Base-by-base conservation (phyloP, 2,797 vertebrate genomes). In the Poeciliopsis paucimaculata region DNA sequence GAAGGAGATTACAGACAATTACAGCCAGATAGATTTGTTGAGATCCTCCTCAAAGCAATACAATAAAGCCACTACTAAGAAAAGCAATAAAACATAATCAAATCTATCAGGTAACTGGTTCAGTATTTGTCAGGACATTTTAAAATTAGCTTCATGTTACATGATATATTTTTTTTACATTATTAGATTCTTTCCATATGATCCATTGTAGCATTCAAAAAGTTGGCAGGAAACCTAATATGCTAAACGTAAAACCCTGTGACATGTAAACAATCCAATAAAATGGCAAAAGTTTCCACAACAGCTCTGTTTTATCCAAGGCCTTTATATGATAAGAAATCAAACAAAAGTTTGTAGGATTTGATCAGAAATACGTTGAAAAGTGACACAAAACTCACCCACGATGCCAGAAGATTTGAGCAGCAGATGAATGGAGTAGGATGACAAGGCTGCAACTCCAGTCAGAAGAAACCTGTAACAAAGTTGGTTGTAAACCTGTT, bases 361-460 rank as follows among this genome's bases (percentile, higher is more conserved):
- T 64, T 82, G 43, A 77, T 78, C 36, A 36, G 8, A 20, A 64
- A 64, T 41, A 11, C 20, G 3, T 26, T 2, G 15, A 74, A 15
- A 77, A 13, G 31, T 31, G 77, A 68, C 47, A 16, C 28, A 18
- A 55, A 49, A 15, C 93, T 95, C 90, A 99, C 98, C 98, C 86
- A 99, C 98, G 47, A 99, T 95, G 70, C 98, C 98, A 0, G 98
- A 98, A 73, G 97, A 96, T 94, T 99, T 99, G 80, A 99, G 96
- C 88, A 99, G 93, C 86, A 99, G 95, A 83, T 99, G 98, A 90
- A 99, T 98, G 85, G 98, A 99, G 86, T 99, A 99, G 73, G 91
- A 96, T 39, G 98, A 99, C 68, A 99, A 95, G 60, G 95, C 90
- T 70, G 98, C 98, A 0, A 99, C 97, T 0, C 96, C 96, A 0